Evolutionary conservation across 92 coral and sea anemone genomes (phyloP), one percentile per base, ranked within the genome.

Genomic region (Phenganax subtilis): DNA sequence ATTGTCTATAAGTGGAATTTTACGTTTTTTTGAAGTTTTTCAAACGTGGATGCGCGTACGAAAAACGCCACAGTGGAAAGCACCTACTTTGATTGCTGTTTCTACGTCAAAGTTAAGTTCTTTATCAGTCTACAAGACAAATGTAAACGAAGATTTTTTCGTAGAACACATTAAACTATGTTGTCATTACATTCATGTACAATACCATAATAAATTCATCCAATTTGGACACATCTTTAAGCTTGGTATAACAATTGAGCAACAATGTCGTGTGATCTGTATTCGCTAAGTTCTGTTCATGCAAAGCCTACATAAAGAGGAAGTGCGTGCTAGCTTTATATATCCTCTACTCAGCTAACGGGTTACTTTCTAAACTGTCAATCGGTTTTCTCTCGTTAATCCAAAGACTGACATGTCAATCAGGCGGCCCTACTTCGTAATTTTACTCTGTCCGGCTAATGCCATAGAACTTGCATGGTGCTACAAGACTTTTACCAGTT

Each of bases 71-170:
- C 25, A 59, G 16, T 12, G 65, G 15, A 9, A 6, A 44, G 10
- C 15, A 5, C 63, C 64, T 66, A 94, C 98, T 91, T 94, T 94
- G 47, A 94, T 90, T 53, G 98, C 98, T 67, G 98, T 94, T 82
- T 94, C 98, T 12, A 94, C 90, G 80, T 94, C 98, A 85, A 94
- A 94, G 82, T 94, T 94, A 12, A 94, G 90, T 75, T 94, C 98
- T 62, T 87, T 92, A 16, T 94, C 97, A 10, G 98, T 86, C 98
- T 94, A 57, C 9, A 57, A 63, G 17, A 86, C 20, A 87, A 87
- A 8, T 27, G 69, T n/a, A 77, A 81, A 4, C 59, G 51, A 53
- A 15, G 14, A 20, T 14, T 56, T 4, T 51, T 20, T 10, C n/a
- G 72, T 55, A 37, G 30, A 8, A 25, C 10, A 29, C 10, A 29